phyloP scores from a whole-genome alignment of 2,797 vertebrate genomes.

The Zalophus californianus region DNA sequence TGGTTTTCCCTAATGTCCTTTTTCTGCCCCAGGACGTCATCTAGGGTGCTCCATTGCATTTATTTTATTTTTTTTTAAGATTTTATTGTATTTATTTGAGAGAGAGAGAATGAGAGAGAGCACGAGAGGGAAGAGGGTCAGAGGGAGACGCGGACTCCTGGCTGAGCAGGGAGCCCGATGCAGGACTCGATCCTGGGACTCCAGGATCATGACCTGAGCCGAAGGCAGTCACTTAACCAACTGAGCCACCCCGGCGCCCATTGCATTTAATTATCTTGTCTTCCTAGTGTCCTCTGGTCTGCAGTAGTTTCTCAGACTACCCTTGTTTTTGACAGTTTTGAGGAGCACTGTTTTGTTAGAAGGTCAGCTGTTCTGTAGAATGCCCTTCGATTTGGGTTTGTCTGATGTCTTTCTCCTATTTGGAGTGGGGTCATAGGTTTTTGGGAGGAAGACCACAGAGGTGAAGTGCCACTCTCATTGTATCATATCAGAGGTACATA shows the following conservation, averaged over 20 bases:
- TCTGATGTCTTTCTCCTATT: neutral
- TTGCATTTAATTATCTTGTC: neutral
- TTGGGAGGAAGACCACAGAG: neutral
- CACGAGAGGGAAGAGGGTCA: too few species aligned
- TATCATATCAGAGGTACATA: neutral
- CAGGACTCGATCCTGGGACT: too few species aligned
- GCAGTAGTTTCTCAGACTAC: neutral
- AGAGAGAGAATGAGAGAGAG: too few species aligned
- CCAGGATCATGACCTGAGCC: too few species aligned
- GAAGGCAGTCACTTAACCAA: too few species aligned
- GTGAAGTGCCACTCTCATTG: neutral
- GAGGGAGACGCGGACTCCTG: too few species aligned
- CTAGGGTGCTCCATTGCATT: neutral
- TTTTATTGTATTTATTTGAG: too few species aligned
- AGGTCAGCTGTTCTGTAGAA: neutral
- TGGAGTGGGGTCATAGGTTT: neutral
- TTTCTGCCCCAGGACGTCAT: neutral
- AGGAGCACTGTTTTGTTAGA: neutral
- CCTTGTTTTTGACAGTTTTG: neutral
- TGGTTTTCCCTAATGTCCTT: neutral
- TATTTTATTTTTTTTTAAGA: neutral
- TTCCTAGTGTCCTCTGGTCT: neutral
- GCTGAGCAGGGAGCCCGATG: too few species aligned
- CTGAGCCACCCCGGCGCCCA: too few species aligned
- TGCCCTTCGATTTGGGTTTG: neutral